Evolutionary conservation across 2,888 invertebrate genomes (phyloP).

Genomic region (Cryptocephalus primarius): DNA sequence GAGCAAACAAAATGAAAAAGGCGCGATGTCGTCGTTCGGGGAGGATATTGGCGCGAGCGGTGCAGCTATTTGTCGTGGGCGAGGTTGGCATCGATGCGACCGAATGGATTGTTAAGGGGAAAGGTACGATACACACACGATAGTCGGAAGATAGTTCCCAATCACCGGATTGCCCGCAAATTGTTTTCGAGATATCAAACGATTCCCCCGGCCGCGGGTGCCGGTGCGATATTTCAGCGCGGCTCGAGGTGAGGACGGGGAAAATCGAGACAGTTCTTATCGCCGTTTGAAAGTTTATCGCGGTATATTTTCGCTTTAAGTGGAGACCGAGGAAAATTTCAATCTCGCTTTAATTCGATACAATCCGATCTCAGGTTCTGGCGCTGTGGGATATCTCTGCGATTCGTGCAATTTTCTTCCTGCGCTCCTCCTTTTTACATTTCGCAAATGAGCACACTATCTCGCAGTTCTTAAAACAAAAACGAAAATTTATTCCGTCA

Average conservation of each 20-base stretch:
- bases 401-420: too few relatives aligned
- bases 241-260: not conserved
- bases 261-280: not conserved
- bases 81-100: not conserved
- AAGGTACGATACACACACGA: conserved; percentile 22
- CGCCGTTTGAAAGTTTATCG: not conserved
- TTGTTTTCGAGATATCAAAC: conserved; percentile 28
- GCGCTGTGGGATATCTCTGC: too few relatives aligned
- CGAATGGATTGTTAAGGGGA: conserved; percentile 26
- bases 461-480: too few relatives aligned
- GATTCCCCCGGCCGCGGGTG: conserved; percentile 8
- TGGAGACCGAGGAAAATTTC: too few relatives aligned
- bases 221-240: conserved; percentile 4
- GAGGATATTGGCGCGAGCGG: not conserved
- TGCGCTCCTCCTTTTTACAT: too few relatives aligned
- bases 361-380: too few relatives aligned
- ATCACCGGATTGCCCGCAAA: conserved; percentile 29
- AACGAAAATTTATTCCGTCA: too few relatives aligned
- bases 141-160: conserved; percentile 15
- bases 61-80: not conserved
- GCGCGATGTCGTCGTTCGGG: not conserved
- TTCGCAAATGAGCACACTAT: too few relatives aligned
- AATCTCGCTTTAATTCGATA: too few relatives aligned
- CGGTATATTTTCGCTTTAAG: not conserved
- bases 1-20: not conserved